A percentile compares a stretch with the other conserved stretches of the same genome.
phyloP scores from a whole-genome alignment of 2,888 invertebrate species.

The Cetonia aurata region DNA sequence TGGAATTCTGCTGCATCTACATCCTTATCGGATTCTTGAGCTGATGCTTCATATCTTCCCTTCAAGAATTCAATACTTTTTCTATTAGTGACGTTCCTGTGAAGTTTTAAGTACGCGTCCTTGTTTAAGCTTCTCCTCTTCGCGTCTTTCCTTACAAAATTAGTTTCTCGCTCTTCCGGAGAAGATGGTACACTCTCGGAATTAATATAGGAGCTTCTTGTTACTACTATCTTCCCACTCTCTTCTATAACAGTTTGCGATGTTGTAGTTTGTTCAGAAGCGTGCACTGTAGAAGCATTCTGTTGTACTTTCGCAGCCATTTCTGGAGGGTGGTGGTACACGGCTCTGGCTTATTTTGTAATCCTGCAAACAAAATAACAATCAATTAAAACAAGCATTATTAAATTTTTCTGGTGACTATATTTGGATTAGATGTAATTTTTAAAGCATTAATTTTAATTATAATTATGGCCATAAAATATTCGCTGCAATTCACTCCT shows the following conservation, averaged over 20 bases:
- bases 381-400: background rate
- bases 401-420: too few species aligned
- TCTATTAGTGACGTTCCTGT: slow-evolving; percentile 42
- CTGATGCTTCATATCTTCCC: slow-evolving; percentile 45
- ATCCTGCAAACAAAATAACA: slow-evolving; percentile 37
- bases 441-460: background rate
- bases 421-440: background rate
- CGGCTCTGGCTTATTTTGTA: slow-evolving; percentile 12
- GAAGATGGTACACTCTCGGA: background rate
- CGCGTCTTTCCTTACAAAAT: slow-evolving; percentile 25
- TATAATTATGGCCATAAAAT: too few species aligned
- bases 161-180: slow-evolving; percentile 4
- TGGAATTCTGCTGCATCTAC: background rate
- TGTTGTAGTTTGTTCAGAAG: slow-evolving; percentile 6
- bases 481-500: too few species aligned
- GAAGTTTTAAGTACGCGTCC: slow-evolving; percentile 47
- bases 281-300: background rate
- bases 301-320: slow-evolving; percentile 21
- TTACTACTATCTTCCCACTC: slow-evolving; percentile 27
- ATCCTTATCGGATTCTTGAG: background rate
- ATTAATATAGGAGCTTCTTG: slow-evolving; percentile 33
- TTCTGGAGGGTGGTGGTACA: slow-evolving; percentile 18
- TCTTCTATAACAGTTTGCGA: slow-evolving; percentile 34
- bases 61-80: slow-evolving; percentile 48
- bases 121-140: slow-evolving; percentile 47